phyloP scores from a whole-genome alignment of 2,797 vertebrate species.

The Pseudochirops cupreus region DNA sequence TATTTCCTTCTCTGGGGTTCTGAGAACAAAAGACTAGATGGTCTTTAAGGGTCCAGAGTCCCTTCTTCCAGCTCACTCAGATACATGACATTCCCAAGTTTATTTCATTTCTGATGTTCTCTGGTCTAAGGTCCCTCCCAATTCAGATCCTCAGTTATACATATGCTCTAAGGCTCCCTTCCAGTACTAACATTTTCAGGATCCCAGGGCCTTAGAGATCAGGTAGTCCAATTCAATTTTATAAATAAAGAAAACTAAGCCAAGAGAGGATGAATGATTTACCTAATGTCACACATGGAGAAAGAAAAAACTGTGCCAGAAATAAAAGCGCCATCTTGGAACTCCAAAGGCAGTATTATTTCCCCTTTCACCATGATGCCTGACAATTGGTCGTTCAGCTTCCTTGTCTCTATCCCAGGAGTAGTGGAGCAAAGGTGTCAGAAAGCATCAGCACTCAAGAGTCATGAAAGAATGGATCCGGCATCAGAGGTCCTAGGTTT shows the following conservation, averaged over 20 bases:
- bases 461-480: not conserved
- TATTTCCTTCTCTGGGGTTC: not conserved
- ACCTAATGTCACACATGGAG: not conserved
- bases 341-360: not conserved
- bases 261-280: not conserved
- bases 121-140: not conserved
- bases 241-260: not conserved
- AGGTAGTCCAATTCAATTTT: not conserved
- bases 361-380: not conserved
- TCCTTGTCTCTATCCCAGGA: not conserved
- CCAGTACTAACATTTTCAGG: not conserved
- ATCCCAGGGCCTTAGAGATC: not conserved
- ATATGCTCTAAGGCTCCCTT: not conserved
- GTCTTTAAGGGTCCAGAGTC: not conserved
- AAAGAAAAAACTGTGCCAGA: not conserved
- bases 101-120: not conserved
- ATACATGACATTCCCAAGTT: not conserved
- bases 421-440: not conserved
- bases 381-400: not conserved
- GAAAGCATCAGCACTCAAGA: not conserved
- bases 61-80: not conserved
- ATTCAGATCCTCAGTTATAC: not conserved
- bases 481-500: not conserved
- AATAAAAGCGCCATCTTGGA: not conserved
- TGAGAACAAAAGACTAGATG: not conserved